phyloP scores from a whole-genome alignment of 2,888 invertebrate genomes.

The Drosophila pegasa region DNA sequence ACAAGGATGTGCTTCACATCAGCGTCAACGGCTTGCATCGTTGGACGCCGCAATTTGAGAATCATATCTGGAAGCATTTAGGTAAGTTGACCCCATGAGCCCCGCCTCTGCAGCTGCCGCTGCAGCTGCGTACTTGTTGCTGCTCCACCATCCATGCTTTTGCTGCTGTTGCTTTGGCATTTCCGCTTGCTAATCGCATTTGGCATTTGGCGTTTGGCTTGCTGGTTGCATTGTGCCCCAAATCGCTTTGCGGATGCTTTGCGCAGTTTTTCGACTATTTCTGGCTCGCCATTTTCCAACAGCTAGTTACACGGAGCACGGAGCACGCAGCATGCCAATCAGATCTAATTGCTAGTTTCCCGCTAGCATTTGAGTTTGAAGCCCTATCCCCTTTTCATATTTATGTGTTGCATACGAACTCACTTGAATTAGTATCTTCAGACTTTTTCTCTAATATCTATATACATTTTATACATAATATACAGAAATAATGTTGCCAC shows the following conservation, averaged over 20 bases:
- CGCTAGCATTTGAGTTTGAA: constrained; percentile 12
- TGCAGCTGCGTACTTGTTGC: background rate
- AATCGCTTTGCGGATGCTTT: constrained; percentile 32
- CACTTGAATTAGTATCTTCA: background rate
- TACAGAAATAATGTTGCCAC: constrained; percentile 13
- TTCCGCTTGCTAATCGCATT: constrained; percentile 69
- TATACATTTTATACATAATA: background rate
- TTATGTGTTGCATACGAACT: background rate
- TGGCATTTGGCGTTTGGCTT: constrained; percentile 55
- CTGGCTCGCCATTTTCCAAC: constrained; percentile 30
- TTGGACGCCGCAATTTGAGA: constrained; percentile 84
- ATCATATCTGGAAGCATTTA: constrained; percentile 85
- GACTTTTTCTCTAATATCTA: background rate
- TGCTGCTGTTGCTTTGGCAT: constrained; percentile 16
- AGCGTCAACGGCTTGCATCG: constrained; percentile 84
- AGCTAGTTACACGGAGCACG: constrained; percentile 3
- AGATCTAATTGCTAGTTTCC: constrained; percentile 54
- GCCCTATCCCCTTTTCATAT: background rate
- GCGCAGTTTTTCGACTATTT: constrained; percentile 22
- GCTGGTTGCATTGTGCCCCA: constrained; percentile 63
- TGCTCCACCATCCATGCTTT: background rate
- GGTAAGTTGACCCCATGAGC: constrained; percentile 72
- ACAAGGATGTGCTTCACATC: constrained; percentile 82
- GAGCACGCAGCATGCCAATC: constrained; percentile 48
- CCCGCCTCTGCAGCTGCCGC: background rate